Evolutionary conservation across 2,113 vertebrate genomes (phyloP), one percentile per base, ranked within the genome.

Genomic region (Piprites chloris): DNA sequence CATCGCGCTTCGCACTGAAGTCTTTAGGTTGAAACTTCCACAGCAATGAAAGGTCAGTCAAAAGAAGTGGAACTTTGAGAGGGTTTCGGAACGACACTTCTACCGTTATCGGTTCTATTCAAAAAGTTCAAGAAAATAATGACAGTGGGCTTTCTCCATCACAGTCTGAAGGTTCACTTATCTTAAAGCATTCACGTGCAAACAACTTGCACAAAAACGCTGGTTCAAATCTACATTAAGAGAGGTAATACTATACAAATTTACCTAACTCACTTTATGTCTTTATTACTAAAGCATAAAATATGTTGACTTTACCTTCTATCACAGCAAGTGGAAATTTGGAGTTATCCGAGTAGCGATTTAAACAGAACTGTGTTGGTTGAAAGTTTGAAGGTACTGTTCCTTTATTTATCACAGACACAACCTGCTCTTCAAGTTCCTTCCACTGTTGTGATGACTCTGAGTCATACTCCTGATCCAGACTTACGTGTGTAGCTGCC

Each of bases 1-100:
- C 97, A 67, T 95, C 97, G 82, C 91, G 96, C 37, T 97, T 97
- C 81, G 84, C 86, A 96, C 47, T 95, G n/a, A 96, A 97, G 91
- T 98, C 98, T 68, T 98, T 98, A 23, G 97, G 96, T 11, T 98
- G 98, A 95, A 99, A 99, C 90, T 98, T 99, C 99, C 99, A 99
- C 37, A 99, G 97, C 63, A 99, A 98, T 2, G 98, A 99, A 58
- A 99, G 97, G 80, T 98, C 98, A 32, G 98, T 99, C 95, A 99
- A 97, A 89, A 98, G 95, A 86, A 99, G 98, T 8, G 99, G 98
- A 97, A 99, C 98, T 96, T 99, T 99, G 85, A 99, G 95, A 65
- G 99, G 99, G 93, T 99, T 99, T 97, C 98, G 98, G 96, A 99
- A 99, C 22, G 98, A 98, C 89, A 99, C 98, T 98, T 99, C 99